Base-by-base conservation (phyloP, 1,140 invertebrate genomes). In the Drosophila pseudoobscura region DNA sequence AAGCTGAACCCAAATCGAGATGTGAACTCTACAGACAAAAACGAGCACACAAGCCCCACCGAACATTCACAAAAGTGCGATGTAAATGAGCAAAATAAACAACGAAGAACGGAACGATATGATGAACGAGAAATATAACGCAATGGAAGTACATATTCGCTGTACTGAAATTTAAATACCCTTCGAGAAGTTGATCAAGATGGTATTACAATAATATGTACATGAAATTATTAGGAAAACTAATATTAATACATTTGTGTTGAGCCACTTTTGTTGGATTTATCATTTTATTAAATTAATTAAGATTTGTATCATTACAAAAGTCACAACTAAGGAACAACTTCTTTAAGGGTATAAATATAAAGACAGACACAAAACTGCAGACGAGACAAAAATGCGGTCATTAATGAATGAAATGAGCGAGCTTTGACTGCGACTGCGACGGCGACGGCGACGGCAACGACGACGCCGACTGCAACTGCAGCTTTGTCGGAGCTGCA, bases 391-490 rank as follows among this genome's bases (percentile, higher is more conserved):
- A 83, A 79, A 73, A 83, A 83, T 85, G 72, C 75, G 78, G 75
- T 76, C 55, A 80, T 71, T 75, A 84, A 85, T 83, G 80, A 84
- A 84, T 84, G 80, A 84, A 84, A 84, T 79, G 75, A 71, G 45
- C 71, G 75, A 82, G 49, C 49, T 49, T 62, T 54, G 41, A 45
- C 74, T 63, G 66, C 66, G 51, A 44, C 60, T 59, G 26, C 58
- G n/a, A 17, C 31, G 15, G 22, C 58, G n/a, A 17, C 31, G 15
- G 22, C 46, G 35, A 24, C 26, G 52, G 55, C 44, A 35, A 51
- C 44, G 45, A 43, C 31, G 50, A 13, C 35, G 35, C 35, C 13
- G 35, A 58, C 29, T 69, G 66, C 70, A 70, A 56, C 59, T 51
- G 75, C 65, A 66, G 63, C 46, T 70, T 41, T 43, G 46, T 31